Conservation (phyloP, 2,113 vertebrate species). For the Dasyornis broadbenti region DNA sequence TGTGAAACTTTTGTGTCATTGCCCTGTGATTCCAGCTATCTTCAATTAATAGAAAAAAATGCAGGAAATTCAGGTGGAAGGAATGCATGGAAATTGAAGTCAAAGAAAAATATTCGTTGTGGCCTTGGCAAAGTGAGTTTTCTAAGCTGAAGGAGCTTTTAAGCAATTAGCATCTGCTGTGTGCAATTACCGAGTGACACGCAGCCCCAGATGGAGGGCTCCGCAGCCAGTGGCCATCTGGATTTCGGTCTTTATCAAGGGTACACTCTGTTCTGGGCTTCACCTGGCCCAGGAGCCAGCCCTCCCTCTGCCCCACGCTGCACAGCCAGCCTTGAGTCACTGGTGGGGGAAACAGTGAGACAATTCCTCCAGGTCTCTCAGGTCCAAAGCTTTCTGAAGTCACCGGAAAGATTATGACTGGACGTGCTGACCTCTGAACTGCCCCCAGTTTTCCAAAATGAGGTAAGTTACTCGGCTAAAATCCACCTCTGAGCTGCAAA, state of each 20-base stretch:
- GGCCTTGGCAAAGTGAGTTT: constrained; percentile 1
- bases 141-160: constrained; percentile 29
- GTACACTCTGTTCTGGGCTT: neutral
- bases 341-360: neutral
- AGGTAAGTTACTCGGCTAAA: neutral
- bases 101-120: neutral
- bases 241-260: neutral
- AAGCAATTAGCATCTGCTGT: constrained; percentile 26
- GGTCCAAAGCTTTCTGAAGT: neutral
- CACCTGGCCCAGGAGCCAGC: neutral
- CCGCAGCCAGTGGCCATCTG: constrained; percentile 2
- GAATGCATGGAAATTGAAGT: constrained; percentile 50
- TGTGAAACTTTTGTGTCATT: constrained; percentile 35
- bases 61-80: constrained; percentile 54
- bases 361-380: neutral
- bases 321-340: neutral
- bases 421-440: neutral
- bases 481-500: neutral
- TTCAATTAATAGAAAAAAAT: constrained; percentile 24
- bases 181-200: neutral
- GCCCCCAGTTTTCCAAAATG: neutral
- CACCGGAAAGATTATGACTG: neutral
- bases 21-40: constrained; percentile 27
- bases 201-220: neutral
- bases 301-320: neutral